phyloP scores from a whole-genome alignment of 1,140 invertebrate genomes.

The Cherax quadricarinatus region DNA sequence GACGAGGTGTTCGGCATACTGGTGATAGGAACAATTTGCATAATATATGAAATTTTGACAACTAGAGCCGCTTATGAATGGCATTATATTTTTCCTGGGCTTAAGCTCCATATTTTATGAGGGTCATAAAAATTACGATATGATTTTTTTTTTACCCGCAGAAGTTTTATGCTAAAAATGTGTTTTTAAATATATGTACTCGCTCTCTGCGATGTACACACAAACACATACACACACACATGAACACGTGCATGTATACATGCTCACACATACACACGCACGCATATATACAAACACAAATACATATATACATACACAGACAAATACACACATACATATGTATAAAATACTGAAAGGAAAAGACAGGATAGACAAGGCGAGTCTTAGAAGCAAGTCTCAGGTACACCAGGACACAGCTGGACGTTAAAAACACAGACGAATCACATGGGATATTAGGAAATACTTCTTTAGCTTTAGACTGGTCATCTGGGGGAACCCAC shows the following conservation, averaged over 20 bases:
- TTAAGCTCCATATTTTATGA: slow-evolving; percentile 4
- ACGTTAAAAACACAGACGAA: no score
- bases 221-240: no score
- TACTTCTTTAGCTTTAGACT: no score
- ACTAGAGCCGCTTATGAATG: slow-evolving; percentile 1
- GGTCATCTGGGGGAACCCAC: no score
- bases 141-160: neutral
- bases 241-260: no score
- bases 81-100: neutral
- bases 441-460: no score
- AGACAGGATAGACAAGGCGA: no score
- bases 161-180: neutral
- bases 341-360: no score
- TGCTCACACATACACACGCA: neutral
- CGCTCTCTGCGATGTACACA: neutral
- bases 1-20: neutral
- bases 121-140: neutral
- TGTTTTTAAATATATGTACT: neutral
- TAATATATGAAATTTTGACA: slow-evolving; percentile 11
- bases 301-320: no score
- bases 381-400: no score
- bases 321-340: no score
- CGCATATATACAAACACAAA: neutral
- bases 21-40: neutral
- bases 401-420: no score